Conservation (phyloP, 2,113 vertebrate genomes). For the Paradoxurus hermaphroditus region DNA sequence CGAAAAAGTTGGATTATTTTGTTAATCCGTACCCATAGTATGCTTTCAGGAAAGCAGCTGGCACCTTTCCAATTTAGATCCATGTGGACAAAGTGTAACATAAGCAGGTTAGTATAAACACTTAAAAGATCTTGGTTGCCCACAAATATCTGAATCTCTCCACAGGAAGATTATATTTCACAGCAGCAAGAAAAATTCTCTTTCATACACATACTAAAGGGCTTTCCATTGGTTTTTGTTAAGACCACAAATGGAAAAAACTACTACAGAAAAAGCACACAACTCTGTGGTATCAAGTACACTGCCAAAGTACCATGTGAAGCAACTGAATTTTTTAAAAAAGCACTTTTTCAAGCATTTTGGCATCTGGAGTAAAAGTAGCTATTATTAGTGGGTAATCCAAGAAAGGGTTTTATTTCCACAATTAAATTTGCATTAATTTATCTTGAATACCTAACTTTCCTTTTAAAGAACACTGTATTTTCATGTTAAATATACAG, state of each 20-base stretch:
- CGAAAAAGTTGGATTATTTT: constrained; percentile 48
- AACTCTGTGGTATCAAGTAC: neutral
- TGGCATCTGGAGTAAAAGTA: constrained; percentile 24
- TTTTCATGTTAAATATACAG: constrained; percentile 15
- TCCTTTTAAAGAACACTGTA: neutral
- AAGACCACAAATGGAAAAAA: constrained; percentile 58
- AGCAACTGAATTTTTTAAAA: neutral
- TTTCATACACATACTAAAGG: constrained; percentile 45
- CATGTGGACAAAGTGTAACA: constrained; percentile 51
- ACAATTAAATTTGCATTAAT: constrained; percentile 9
- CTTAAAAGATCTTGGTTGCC: constrained; percentile 43
- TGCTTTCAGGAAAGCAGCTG: constrained; percentile 57
- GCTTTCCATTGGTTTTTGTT: constrained; percentile 42
- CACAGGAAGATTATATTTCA: constrained; percentile 46
- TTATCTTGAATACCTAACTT: neutral
- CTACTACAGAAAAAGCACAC: constrained; percentile 35
- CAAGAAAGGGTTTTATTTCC: constrained; percentile 4
- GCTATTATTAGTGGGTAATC: constrained; percentile 9
- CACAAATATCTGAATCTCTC: constrained; percentile 46
- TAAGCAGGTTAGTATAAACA: constrained; percentile 63
- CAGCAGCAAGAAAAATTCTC: constrained; percentile 61
- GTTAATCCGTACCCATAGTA: constrained; percentile 36
- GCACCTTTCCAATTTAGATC: constrained; percentile 47
- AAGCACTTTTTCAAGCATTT: constrained; percentile 52
- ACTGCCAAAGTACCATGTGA: neutral